A percentile compares a stretch with the other conserved stretches of the same genome.
phyloP scores from a whole-genome alignment of 2,113 vertebrate genomes.

The Petroica traversi region DNA sequence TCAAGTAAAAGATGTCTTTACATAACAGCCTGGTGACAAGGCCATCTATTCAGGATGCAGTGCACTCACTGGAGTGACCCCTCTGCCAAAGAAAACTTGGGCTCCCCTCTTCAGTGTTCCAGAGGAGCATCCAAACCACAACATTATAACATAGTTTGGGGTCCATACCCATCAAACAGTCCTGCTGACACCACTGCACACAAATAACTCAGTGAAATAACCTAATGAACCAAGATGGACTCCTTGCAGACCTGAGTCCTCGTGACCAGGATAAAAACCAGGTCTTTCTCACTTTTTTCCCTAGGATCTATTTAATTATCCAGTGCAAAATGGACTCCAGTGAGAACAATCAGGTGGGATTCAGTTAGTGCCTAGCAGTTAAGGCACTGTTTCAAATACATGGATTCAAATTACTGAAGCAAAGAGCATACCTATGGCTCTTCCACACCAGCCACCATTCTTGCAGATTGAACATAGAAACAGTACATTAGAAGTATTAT shows the following conservation, averaged over 20 bases:
- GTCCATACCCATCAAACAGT: neutral
- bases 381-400: neutral
- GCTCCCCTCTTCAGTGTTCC: neutral
- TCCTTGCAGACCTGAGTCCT: neutral
- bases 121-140: neutral
- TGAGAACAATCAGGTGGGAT: neutral
- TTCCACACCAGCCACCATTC: neutral
- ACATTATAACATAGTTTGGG: fast-evolving
- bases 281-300: neutral
- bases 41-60: neutral
- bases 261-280: fast-evolving
- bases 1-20: neutral
- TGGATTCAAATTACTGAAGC: neutral
- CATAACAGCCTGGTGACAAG: neutral
- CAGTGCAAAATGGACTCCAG: neutral
- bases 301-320: neutral
- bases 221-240: neutral
- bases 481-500: neutral
- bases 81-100: neutral
- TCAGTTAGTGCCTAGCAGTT: neutral
- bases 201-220: neutral
- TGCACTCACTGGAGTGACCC: neutral
- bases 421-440: neutral
- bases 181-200: neutral
- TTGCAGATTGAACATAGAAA: neutral